Base-by-base conservation (phyloP, 2,113 vertebrate species). In the Gracilinanus agilis region DNA sequence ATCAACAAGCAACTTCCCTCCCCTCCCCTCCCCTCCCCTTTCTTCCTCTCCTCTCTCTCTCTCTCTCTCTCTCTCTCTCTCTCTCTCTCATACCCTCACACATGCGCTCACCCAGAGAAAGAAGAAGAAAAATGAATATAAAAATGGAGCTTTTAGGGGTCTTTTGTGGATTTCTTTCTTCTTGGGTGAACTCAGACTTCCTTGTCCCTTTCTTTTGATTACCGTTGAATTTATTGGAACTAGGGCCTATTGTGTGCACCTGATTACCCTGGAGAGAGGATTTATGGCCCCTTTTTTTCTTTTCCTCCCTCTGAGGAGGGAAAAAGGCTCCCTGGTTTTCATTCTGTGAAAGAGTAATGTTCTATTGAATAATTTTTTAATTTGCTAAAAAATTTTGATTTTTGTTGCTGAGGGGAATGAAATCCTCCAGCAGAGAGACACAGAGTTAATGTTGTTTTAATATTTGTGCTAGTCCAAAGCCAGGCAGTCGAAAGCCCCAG, bases 321-420 rank as follows among this genome's bases (percentile, higher is more conserved):
- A 55, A 56, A 54, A n/a, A 95, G 89, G 91, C 90, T 44, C 90
- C 92, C 94, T 90, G 58, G 90, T 53, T 91, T 93, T 91, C 90
- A 95, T 96, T 94, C 91, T 55, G 89, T 12, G 21, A 95, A 89
- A 56, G 91, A 92, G 83, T 90, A 89, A 91, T 92, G 95, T 54
- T 96, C 96, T 94, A 94, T 53, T 55, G 93, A 97, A 93, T 95
- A 91, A 90, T 93, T 95, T 94, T 96, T 90, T 95, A 97, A 97
- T 97, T 95, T 94, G n/a, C 92, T 93, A 19, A 95, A 83, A 75
- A 40, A 8, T 75, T 92, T 40, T 40, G 7, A 91, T 90, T 44
- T 83, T 95, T 0, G 0, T 95, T 89, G 90, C 95, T 92, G n/a
- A 24, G 24, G 92, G 96, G 92, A 53, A 88, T 49, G 34, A 44